Percentiles rank a stretch among this genome's conserved stretches.
These are phyloP conservation scores for Epistrophe eligans DNA, from an alignment of 2,888 invertebrate genomes.

Conservation along the genomic window DNA sequence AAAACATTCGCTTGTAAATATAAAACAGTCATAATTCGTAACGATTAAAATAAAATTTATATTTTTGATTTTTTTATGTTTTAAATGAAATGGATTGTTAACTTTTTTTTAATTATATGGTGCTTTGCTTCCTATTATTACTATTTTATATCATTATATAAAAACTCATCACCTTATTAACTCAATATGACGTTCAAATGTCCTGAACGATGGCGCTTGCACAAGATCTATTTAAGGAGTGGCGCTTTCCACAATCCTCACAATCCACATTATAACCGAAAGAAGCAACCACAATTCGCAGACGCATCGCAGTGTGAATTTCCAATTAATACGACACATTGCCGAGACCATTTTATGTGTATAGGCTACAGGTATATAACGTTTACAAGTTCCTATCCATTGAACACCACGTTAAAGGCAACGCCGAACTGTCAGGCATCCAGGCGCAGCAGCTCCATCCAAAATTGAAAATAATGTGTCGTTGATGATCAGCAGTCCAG, in stretches of 20 bases:
- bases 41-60: no score
- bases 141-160: neutral
- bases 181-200: constrained; percentile 65
- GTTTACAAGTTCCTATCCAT: constrained; percentile 35
- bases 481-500: constrained; percentile 78
- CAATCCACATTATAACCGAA: constrained; percentile 26
- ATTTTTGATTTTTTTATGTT: neutral
- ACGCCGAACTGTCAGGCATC: constrained; percentile 47
- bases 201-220: constrained; percentile 67
- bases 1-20: no score
- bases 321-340: constrained; percentile 76
- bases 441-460: constrained; percentile 44
- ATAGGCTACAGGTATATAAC: constrained; percentile 2
- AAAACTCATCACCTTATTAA: constrained; percentile 32
- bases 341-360: constrained; percentile 51
- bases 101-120: neutral
- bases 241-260: constrained; percentile 66
- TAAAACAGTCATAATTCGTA: no score
- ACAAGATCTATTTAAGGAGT: constrained; percentile 71
- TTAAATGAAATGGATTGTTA: neutral
- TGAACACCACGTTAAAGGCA: constrained; percentile 27
- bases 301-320: constrained; percentile 68
- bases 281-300: constrained; percentile 62
- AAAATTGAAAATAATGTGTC: constrained; percentile 69
- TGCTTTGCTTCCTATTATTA: neutral